Conservation (phyloP, 2,113 vertebrate genomes). For the Dromiciops gliroides region DNA sequence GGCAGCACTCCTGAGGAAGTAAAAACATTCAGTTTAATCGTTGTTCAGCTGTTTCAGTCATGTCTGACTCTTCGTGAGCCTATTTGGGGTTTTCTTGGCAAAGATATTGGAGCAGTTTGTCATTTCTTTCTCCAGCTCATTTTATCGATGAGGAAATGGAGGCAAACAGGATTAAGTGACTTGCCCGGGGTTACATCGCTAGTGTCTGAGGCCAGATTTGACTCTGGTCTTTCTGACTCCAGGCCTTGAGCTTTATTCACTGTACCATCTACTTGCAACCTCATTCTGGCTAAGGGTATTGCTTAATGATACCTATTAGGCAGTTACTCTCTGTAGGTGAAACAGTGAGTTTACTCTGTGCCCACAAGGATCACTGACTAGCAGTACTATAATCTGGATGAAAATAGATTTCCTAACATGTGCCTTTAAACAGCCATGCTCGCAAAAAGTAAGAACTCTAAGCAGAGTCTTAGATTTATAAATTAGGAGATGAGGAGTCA, state of each 20-base stretch:
- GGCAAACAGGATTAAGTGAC: not conserved
- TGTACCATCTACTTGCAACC: not conserved
- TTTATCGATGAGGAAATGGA: not conserved
- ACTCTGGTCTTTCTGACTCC: not conserved
- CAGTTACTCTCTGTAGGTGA: conserved; percentile 47
- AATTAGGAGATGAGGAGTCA: not conserved
- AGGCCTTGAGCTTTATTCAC: not conserved
- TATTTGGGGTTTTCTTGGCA: not conserved
- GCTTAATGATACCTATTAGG: conserved; percentile 69
- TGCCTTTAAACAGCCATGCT: not conserved
- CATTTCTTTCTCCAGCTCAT: not conserved
- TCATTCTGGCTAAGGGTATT: not conserved
- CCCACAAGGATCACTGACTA: not conserved
- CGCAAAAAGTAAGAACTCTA: not conserved
- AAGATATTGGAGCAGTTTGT: not conserved
- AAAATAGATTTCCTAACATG: not conserved
- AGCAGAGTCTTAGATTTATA: not conserved
- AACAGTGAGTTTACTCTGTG: conserved; percentile 50
- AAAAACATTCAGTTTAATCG: conserved; percentile 23
- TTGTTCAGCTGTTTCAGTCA: not conserved
- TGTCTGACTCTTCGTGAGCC: not conserved
- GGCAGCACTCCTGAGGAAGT: conserved; percentile 72
- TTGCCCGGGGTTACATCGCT: not conserved
- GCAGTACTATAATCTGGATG: not conserved
- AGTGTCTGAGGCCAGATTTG: not conserved